Percentiles rank a stretch among this genome's conserved stretches.
Conservation (phyloP, 2,888 invertebrate genomes). For the Myathropa florea region DNA sequence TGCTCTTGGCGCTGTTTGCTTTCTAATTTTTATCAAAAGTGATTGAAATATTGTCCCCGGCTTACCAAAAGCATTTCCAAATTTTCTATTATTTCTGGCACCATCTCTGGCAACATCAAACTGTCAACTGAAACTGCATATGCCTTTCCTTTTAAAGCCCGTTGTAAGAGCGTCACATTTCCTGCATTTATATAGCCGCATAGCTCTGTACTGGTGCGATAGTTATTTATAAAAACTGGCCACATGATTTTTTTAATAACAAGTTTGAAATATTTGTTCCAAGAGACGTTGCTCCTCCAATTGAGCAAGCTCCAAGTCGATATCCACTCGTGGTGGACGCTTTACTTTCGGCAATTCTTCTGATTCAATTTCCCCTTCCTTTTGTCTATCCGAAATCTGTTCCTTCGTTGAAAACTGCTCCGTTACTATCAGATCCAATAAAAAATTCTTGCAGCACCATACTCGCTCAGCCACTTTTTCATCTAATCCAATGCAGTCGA, state of each 20-base stretch:
- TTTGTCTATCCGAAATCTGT: background rate
- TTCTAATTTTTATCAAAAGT: too few species aligned
- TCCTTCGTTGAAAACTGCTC: background rate
- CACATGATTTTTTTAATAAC: too few species aligned
- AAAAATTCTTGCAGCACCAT: background rate
- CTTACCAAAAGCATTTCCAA: too few species aligned
- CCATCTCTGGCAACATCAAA: too few species aligned
- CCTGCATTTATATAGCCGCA: too few species aligned
- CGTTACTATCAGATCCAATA: background rate
- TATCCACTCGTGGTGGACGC: background rate
- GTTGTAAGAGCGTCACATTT: too few species aligned
- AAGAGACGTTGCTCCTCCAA: background rate
- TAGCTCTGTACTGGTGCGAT: background rate
- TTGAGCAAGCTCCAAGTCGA: background rate
- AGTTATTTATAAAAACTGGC: background rate
- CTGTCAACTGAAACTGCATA: too few species aligned
- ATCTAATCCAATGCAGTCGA: background rate
- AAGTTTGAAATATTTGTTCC: background rate
- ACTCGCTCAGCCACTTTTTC: background rate
- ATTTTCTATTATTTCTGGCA: too few species aligned
- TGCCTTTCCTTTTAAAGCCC: too few species aligned
- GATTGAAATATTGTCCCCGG: too few species aligned
- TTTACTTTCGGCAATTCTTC: background rate
- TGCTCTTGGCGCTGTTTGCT: too few species aligned
- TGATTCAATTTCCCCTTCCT: background rate